Evolutionary conservation across 1,140 invertebrate genomes (phyloP).

Genomic region (Armadillidium nasatum): DNA sequence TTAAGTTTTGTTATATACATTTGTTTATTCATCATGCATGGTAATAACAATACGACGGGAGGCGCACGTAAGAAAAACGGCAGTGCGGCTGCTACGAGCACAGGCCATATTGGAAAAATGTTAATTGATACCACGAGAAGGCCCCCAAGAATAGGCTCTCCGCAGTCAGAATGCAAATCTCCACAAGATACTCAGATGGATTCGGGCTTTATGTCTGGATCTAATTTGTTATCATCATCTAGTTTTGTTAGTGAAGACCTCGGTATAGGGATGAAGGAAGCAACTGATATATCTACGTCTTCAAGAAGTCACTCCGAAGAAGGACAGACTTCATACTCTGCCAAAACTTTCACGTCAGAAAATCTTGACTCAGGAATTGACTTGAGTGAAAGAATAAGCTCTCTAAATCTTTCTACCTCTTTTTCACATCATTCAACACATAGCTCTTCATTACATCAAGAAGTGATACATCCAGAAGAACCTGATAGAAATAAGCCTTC

Average conservation of each 20-base stretch:
- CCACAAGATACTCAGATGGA: constrained; percentile 51
- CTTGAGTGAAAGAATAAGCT: constrained; percentile 40
- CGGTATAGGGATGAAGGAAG: constrained; percentile 17
- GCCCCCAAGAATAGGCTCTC: not conserved
- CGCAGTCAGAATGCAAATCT: constrained; percentile 12
- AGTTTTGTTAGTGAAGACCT: constrained; percentile 46
- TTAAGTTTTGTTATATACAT: too few relatives aligned
- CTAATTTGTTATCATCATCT: constrained; percentile 51
- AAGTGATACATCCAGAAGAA: not conserved
- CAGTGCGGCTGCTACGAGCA: not conserved
- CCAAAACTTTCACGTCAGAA: not conserved
- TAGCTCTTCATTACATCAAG: constrained; percentile 24
- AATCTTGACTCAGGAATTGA: constrained; percentile 40
- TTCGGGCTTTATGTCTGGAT: constrained; percentile 58
- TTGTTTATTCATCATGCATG: not conserved
- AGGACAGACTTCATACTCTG: not conserved
- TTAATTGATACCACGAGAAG: not conserved
- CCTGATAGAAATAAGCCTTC: constrained; percentile 18
- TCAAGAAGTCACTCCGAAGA: not conserved
- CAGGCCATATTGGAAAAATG: not conserved
- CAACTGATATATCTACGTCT: constrained; percentile 32
- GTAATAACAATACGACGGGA: not conserved
- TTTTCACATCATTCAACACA: constrained; percentile 44
- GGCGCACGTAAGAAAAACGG: not conserved
- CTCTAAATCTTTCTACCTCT: constrained; percentile 33